These are phyloP conservation scores for Rostratula benghalensis DNA, from an alignment of 2,113 vertebrate genomes.

Conservation along the genomic window DNA sequence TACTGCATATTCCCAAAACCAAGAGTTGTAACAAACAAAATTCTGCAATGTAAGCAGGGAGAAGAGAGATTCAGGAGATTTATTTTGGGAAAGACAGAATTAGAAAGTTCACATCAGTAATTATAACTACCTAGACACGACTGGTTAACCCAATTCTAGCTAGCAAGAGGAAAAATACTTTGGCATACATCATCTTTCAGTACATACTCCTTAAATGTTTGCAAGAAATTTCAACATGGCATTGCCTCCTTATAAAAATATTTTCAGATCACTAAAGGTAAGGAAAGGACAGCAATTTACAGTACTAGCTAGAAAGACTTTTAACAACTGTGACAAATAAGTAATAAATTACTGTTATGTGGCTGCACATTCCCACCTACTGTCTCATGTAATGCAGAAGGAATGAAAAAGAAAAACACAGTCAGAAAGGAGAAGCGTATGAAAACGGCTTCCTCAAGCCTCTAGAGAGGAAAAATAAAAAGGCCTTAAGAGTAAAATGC, in stretches of 20 bases:
- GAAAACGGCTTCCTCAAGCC: neutral
- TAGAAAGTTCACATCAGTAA: neutral
- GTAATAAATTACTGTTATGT: slow-evolving; percentile 28
- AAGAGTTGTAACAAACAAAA: neutral
- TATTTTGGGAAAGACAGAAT: neutral
- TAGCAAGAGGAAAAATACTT: neutral
- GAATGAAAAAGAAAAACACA: neutral
- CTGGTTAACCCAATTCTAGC: neutral
- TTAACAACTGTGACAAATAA: neutral
- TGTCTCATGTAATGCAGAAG: slow-evolving; percentile 35
- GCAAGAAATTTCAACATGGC: neutral
- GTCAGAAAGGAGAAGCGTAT: neutral
- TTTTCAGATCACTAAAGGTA: neutral
- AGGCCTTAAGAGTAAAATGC: neutral
- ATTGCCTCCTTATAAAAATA: neutral
- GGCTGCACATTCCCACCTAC: slow-evolving; percentile 11
- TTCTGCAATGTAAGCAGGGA: neutral
- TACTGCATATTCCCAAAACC: neutral
- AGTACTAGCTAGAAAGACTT: neutral
- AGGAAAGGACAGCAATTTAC: slow-evolving; percentile 6
- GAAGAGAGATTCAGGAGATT: neutral
- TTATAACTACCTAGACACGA: neutral
- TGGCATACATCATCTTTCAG: neutral
- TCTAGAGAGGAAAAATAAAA: neutral
- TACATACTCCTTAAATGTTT: neutral